Evolutionary conservation across 1,140 invertebrate genomes (phyloP), one percentile per base, ranked within the genome.

Genomic region (Globodera rostochiensis): DNA sequence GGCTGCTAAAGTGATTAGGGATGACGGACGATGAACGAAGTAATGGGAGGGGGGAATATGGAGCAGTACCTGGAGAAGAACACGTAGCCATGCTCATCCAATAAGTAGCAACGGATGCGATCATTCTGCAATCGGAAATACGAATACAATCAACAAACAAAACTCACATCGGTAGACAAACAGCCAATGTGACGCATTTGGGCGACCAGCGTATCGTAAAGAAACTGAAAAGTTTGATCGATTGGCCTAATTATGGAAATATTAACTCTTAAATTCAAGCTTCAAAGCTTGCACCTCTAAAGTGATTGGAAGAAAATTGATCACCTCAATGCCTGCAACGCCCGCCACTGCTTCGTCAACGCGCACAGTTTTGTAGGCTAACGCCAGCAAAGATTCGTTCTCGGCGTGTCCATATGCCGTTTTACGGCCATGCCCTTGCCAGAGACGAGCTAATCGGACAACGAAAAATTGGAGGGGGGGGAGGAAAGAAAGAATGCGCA

Each of bases 1-100:
- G 74, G 57, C 84, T 86, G 78, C 88, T 71, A 25, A 71, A 71
- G 13, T 15, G 1, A 36, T 36, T 36, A 36, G 36, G 36, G 60
- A n/a, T 15, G 21, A 66, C n/a, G 21, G 3, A 66, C 60, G 21
- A 15, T 11, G 9, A 71, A 36, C 1, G 69, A 19, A 47, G 69
- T 6, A 71, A 25, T 25, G 21, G 69, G 7, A 45, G 69, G 0
- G 36, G 57, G 11, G 57, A 60, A 36, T 36, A 36, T 36, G 36
- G 36, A 36, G 36, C 36, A 36, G 57, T 60, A 78, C 8, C 76
- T 88, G 60, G 86, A 85, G 82, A 86, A 89, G 66, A 89, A 77
- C 15, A 90, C 82, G 76, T 89, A 89, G 15, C 73, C 88, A 74
- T 89, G 87, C 74, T 89, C 88, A 78, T 89, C 88, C 19, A 89